Conservation (phyloP, 2,888 invertebrate species). For the Allacma fusca region DNA sequence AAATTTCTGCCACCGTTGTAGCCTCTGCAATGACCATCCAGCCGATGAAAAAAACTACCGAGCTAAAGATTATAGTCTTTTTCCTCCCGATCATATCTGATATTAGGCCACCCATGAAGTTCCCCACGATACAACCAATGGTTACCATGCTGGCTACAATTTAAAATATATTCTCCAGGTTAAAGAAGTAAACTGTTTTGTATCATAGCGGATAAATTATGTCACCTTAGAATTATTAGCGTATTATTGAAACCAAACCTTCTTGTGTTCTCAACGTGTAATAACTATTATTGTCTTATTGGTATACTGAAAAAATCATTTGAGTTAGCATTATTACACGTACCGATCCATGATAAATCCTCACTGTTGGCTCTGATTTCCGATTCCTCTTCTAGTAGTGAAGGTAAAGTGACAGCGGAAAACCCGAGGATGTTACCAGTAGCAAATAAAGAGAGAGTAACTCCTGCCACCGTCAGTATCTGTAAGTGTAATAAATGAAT, state of each 20-base stretch:
- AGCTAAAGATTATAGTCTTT: constrained; percentile 57
- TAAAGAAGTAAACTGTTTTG: not conserved
- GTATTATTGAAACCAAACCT: no score
- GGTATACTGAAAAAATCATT: not conserved
- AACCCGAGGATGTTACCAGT: constrained; percentile 60
- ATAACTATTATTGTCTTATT: no score
- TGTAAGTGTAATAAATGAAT: constrained; percentile 6
- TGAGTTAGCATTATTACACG: no score
- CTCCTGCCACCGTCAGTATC: constrained; percentile 59
- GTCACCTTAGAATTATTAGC: no score
- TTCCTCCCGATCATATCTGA: constrained; percentile 57
- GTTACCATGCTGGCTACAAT: constrained; percentile 56
- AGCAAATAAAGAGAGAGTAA: constrained; percentile 54
- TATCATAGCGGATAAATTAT: no score
- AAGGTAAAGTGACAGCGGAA: constrained; percentile 56
- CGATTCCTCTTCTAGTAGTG: constrained; percentile 50
- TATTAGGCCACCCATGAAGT: constrained; percentile 54
- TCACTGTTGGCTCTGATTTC: constrained; percentile 52
- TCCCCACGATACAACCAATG: constrained; percentile 58
- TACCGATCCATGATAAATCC: constrained; percentile 60
- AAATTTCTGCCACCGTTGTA: constrained; percentile 52
- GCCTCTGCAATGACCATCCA: constrained; percentile 59
- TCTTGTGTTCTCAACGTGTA: no score
- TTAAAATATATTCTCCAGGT: not conserved
- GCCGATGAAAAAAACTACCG: constrained; percentile 56